Conservation (phyloP, 2,113 vertebrate species). For the Mustelus asterias region DNA sequence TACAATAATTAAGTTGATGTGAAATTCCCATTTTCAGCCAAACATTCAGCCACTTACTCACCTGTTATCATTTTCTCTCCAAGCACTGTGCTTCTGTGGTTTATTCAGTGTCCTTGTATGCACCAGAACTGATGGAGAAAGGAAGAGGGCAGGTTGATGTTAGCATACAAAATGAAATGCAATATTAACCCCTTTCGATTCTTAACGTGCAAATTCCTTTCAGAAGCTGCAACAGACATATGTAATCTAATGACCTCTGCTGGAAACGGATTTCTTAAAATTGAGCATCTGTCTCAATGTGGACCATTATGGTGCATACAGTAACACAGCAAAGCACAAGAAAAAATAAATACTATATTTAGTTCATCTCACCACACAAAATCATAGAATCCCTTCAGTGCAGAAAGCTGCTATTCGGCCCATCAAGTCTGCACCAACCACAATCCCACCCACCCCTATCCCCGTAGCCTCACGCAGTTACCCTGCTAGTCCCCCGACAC, state of each 20-base stretch:
- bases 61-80: slow-evolving; percentile 32
- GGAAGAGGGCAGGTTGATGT: slow-evolving; percentile 2
- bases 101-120: slow-evolving; percentile 44
- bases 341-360: neutral
- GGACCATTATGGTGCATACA: neutral
- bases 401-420: no score
- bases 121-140: slow-evolving; percentile 48
- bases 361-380: neutral
- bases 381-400: no score
- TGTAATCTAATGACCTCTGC: neutral
- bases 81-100: neutral
- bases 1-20: neutral
- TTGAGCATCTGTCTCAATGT: no score
- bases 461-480: no score
- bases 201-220: neutral
- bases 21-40: neutral
- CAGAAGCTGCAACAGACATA: neutral
- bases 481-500: no score
- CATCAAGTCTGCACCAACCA: no score
- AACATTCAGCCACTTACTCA: slow-evolving; percentile 41
- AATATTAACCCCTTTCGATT: neutral
- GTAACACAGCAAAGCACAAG: neutral
- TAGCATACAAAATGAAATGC: neutral
- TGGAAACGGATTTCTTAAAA: neutral
- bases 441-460: no score